Evolutionary conservation across 1,140 invertebrate genomes (phyloP).

Genomic region (Plectrocnemia conspersa): DNA sequence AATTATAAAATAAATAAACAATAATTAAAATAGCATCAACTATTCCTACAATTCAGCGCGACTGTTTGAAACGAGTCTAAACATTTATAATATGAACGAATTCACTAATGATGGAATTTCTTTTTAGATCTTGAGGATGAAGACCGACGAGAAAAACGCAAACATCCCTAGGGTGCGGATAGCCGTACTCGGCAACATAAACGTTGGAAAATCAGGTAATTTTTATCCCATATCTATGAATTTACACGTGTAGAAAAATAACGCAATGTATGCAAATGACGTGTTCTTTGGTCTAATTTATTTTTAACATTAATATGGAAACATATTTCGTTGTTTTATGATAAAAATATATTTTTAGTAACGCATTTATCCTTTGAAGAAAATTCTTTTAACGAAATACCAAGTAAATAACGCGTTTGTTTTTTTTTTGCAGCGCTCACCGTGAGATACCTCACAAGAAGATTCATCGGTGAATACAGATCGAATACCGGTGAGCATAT

Average conservation of each 20-base stretch:
- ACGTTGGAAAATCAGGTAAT: slow-evolving; percentile 73
- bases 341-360: not conserved
- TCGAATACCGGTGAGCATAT: slow-evolving; percentile 67
- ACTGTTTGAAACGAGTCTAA: no score
- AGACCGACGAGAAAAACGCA: slow-evolving; percentile 57
- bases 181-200: slow-evolving; percentile 64
- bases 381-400: no score
- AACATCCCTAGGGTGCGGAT: slow-evolving; percentile 58
- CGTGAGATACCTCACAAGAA: slow-evolving; percentile 68
- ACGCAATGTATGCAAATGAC: no score
- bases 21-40: no score
- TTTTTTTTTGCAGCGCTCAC: slow-evolving; percentile 65
- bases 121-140: slow-evolving; percentile 46
- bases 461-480: slow-evolving; percentile 77
- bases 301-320: no score
- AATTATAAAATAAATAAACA: no score
- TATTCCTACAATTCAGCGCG: no score
- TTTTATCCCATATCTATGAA: slow-evolving; percentile 13
- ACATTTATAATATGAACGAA: no score
- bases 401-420: no score
- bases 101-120: not conserved
- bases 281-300: no score
- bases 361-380: not conserved
- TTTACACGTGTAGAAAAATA: no score
- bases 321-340: not conserved